phyloP scores from a whole-genome alignment of 2,113 vertebrate genomes.

The Megatriorchis doriae region DNA sequence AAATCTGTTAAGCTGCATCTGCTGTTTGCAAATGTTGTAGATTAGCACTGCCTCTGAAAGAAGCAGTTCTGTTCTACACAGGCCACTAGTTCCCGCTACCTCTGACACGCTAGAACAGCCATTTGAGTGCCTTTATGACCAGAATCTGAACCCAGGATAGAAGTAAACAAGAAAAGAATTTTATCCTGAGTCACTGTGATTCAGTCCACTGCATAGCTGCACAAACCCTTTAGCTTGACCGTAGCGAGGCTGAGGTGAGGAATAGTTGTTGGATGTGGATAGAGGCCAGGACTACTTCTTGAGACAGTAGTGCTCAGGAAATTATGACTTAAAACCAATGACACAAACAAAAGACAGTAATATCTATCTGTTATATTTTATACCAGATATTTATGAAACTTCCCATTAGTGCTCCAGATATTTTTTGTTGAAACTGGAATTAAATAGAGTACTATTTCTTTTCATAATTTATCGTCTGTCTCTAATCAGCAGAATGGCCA shows the following conservation, averaged over 20 bases:
- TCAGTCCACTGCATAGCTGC: neutral
- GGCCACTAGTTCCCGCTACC: neutral
- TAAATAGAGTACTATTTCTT: neutral
- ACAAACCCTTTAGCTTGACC: neutral
- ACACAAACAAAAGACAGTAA: neutral
- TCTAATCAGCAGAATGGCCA: too few species aligned
- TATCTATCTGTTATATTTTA: neutral
- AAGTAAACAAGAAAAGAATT: neutral
- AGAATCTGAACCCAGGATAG: neutral
- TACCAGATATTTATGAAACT: neutral
- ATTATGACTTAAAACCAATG: neutral
- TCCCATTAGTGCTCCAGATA: neutral
- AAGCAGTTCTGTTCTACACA: neutral
- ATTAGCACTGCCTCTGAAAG: neutral
- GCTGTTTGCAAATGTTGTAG: neutral
- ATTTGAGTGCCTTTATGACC: neutral
- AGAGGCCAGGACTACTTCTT: neutral
- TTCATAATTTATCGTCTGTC: neutral
- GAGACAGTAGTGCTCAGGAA: neutral
- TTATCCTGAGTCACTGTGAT: neutral
- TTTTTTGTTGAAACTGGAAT: neutral
- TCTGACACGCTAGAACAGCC: neutral
- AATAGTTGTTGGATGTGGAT: neutral
- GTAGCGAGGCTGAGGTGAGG: neutral
- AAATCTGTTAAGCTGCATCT: neutral